Base-by-base conservation (phyloP, 2,888 invertebrate genomes). In the Tribolium freemani region DNA sequence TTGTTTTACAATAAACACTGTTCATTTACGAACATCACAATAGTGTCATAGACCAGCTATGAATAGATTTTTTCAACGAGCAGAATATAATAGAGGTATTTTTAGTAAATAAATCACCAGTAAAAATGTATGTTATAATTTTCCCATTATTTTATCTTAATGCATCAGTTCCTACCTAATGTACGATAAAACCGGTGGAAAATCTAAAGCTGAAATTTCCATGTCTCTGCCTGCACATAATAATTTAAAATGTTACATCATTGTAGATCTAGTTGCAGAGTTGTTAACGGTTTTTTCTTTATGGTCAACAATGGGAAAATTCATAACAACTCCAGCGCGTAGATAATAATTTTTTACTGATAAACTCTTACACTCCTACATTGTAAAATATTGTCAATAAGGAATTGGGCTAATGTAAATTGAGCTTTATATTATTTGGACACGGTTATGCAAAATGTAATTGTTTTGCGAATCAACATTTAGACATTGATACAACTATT, bases 31-130 rank as follows among this genome's bases (percentile, higher is more conserved):
- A 77, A 80, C 80, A 81, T 82, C 80, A 82, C 80, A 80, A 77
- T 77, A 76, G 75, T 77, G 70, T 71, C 80, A 77, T 81, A 81
- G 82, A 76, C 79, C 78, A 78, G 78, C 81, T 80, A 82, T 79
- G 82, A 76, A 45, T 50, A 68, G 54, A 61, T 61, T 72, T 57
- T 13, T 48, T 30, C 31, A 61, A 61, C 26, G 48, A 48, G 48
- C 48, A 13, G 48, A 26, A 26, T 21, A 16, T 54, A 54, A 38
- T 38, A 54, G 54, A 54, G 48, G 48, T 54, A 54, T 54, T 20
- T 10, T 54, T 10, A 54, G 20, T 20, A 26, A 21, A 38, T 10
- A 10, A 54, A 54, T 26, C 20, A 54, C 10, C 10, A 20, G 30
- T 21, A 54, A 21, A 26, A 11, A 9, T 26, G 8, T 54, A 54